Conservation (phyloP, 2,113 vertebrate genomes). For the Tichodroma muraria region DNA sequence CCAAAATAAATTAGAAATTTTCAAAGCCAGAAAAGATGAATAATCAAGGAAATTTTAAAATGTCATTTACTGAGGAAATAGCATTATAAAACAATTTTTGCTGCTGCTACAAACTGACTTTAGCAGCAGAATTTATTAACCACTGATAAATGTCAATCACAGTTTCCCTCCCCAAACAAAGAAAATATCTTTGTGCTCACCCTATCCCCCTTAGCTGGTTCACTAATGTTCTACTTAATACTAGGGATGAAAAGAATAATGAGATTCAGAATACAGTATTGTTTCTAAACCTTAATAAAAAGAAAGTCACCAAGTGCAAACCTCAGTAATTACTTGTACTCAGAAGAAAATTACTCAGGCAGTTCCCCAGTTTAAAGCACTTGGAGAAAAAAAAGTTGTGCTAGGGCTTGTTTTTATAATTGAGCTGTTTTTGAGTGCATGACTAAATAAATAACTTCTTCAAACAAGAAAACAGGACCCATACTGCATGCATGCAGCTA, state of each 20-base stretch:
- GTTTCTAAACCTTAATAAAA: slow-evolving; percentile 14
- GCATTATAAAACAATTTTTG: neutral
- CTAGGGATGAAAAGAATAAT: neutral
- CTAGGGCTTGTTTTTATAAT: neutral
- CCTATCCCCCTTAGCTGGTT: neutral
- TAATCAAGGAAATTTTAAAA: slow-evolving; percentile 20
- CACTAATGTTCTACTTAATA: neutral
- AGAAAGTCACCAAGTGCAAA: neutral
- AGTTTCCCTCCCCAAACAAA: neutral
- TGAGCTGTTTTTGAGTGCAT: neutral
- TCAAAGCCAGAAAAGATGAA: slow-evolving; percentile 3
- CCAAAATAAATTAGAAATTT: neutral
- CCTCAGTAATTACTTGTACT: neutral
- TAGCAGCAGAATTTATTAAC: neutral
- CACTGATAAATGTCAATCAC: neutral
- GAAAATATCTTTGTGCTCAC: neutral
- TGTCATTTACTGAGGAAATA: neutral
- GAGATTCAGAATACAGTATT: neutral
- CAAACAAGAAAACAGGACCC: neutral
- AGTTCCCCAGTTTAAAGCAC: neutral
- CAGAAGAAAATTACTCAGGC: neutral
- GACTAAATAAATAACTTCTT: neutral
- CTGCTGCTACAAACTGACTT: neutral
- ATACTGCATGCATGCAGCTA: neutral
- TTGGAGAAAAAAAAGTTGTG: neutral